Conservation (phyloP, 2,888 invertebrate genomes). For the Itoplectis maculator region DNA sequence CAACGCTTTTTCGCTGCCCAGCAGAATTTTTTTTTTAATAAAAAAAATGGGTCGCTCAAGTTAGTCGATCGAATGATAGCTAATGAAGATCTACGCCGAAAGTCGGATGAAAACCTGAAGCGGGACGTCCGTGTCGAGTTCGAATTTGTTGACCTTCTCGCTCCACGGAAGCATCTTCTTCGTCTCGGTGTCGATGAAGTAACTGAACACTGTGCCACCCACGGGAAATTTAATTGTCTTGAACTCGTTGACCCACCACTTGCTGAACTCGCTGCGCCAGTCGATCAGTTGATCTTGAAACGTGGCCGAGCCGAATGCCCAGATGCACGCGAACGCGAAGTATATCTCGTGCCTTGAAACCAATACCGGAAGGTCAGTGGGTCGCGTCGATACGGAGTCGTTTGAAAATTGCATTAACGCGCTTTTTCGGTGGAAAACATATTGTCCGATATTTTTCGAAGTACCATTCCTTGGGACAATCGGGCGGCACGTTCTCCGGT, state of each 20-base stretch:
- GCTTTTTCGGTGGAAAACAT: too few species aligned
- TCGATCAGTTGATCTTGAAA: conserved; percentile 97
- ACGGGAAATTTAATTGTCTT: conserved; percentile 95
- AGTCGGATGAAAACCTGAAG: conserved; percentile 88
- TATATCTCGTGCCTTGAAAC: conserved; percentile 92
- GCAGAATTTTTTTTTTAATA: background rate
- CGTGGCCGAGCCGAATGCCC: conserved; percentile 97
- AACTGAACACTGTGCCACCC: conserved; percentile 94
- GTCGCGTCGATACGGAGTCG: background rate
- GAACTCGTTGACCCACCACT: conserved; percentile 97
- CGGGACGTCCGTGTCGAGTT: conserved; percentile 94
- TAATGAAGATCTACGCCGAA: background rate
- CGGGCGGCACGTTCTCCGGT: conserved; percentile 92
- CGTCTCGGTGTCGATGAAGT: conserved; percentile 94
- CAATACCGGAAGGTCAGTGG: background rate
- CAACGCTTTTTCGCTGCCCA: background rate
- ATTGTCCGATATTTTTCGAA: background rate
- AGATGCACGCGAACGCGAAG: conserved; percentile 95
- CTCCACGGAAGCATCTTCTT: conserved; percentile 96
- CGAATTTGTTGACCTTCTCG: conserved; percentile 91
- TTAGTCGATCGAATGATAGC: background rate
- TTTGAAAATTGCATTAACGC: background rate
- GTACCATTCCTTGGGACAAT: conserved; percentile 96
- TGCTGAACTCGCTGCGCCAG: conserved; percentile 97
- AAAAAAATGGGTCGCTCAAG: background rate